These are phyloP conservation scores for Euleptes europaea DNA, from an alignment of 2,113 vertebrate species.

Conservation along the genomic window DNA sequence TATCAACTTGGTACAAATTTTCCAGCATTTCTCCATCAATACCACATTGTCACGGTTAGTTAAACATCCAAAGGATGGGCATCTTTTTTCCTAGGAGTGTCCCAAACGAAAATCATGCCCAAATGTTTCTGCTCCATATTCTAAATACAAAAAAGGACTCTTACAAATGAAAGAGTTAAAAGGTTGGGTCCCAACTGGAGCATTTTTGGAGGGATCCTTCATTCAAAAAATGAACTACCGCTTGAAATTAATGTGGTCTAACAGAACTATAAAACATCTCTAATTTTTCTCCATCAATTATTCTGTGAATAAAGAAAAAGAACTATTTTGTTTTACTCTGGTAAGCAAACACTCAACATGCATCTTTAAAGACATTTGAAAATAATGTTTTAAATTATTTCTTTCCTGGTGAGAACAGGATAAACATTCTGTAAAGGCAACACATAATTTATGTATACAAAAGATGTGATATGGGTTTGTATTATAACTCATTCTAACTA, in stretches of 20 bases:
- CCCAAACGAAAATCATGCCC: conserved; percentile 32
- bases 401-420: neutral
- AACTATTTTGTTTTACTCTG: rapidly evolving
- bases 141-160: conserved; percentile 59
- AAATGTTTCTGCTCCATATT: conserved; percentile 65
- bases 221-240: neutral
- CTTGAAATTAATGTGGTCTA: neutral
- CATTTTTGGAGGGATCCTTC: neutral
- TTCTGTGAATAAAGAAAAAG: conserved; percentile 10
- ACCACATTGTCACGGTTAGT: conserved; percentile 44
- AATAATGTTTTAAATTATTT: neutral
- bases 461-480: neutral
- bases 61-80: conserved; percentile 42
- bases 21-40: conserved; percentile 36
- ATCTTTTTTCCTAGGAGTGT: conserved; percentile 21
- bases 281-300: neutral
- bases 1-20: conserved; percentile 45
- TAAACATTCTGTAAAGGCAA: neutral
- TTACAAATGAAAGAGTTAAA: conserved; percentile 20
- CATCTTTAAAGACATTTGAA: neutral
- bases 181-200: neutral
- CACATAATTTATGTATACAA: neutral
- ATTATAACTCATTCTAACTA: neutral
- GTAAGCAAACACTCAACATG: neutral
- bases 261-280: neutral